These are phyloP conservation scores for Heterodera filipjevi DNA, from an alignment of 2,888 invertebrate genomes.

Conservation along the genomic window DNA sequence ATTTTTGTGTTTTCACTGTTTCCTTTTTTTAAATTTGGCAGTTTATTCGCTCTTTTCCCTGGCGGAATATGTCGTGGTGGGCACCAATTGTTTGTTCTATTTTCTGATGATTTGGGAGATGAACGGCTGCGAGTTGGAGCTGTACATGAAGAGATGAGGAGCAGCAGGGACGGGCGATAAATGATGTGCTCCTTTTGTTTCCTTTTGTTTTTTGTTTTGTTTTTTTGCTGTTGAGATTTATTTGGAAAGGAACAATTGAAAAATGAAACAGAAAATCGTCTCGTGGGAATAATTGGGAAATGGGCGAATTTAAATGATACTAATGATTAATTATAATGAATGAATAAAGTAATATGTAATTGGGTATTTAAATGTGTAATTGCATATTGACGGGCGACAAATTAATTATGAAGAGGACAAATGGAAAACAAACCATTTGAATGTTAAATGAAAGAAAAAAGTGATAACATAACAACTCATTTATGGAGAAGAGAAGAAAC, in stretches of 20 bases:
- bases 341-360: no score
- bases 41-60: slow-evolving; percentile 59
- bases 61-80: slow-evolving; percentile 59
- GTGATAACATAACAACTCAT: not conserved
- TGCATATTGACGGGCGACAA: no score
- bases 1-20: slow-evolving; percentile 9
- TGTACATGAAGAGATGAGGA: slow-evolving; percentile 33
- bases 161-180: not conserved
- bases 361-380: no score
- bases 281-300: not conserved
- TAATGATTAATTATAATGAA: no score
- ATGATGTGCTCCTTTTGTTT: no score
- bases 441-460: not conserved
- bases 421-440: not conserved
- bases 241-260: slow-evolving; percentile 9
- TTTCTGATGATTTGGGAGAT: slow-evolving; percentile 56
- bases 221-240: slow-evolving; percentile 22
- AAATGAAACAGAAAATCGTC: not conserved
- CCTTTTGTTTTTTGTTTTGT: no score
- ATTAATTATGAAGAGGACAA: no score
- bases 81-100: slow-evolving; percentile 59
- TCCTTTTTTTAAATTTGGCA: slow-evolving; percentile 38
- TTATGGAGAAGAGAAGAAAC: not conserved
- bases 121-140: slow-evolving; percentile 39
- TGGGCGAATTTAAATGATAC: no score